Evolutionary conservation across 2,113 vertebrate genomes (phyloP), one percentile per base, ranked within the genome.

Genomic region (Ploceus nigricollis): DNA sequence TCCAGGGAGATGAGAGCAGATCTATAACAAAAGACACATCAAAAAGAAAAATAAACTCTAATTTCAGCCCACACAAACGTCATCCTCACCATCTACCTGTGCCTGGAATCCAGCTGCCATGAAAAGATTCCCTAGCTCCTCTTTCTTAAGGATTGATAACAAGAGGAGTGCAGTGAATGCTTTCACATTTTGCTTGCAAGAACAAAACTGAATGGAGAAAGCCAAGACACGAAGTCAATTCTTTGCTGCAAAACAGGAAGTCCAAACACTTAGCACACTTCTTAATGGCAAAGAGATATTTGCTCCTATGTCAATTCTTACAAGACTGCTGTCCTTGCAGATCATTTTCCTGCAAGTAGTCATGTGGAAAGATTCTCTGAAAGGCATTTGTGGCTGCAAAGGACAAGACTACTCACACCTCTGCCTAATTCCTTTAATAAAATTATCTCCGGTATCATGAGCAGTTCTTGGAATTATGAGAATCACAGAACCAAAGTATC

Each of bases 1-100:
- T 94, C 96, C 93, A 96, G 30, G 89, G 94, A 94, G 84, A 93
- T 91, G 28, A 72, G 66, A 93, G 40, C 25, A 76, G 31, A 87
- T 79, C 75, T 45, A 3, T 69, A 89, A 94, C 77, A 96, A 91
- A 96, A 83, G 89, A 54, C 31, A 75, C 13, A 75, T 85, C 9
- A 63, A 70, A 76, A 72, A 51, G 21, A 69, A 65, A 93, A 87
- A 47, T 11, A 75, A 89, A 60, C 53, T 82, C 63, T 50, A 65
- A 65, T 64, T 89, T 82, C 89, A 96, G 48, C 93, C 95, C 87
- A 93, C 93, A 44, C 84, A 76, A 76, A 75, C 0, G 3, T 87
- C 93, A 85, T 56, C 44, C n/a, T 82, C 53, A 65, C 70, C 24
- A 50, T 89, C 73, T 61, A 94, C 77, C 78, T 60, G 64, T 44